Percentiles rank a stretch among this genome's conserved stretches.
These are phyloP conservation scores for Ophraella communa DNA, from an alignment of 2,888 invertebrate genomes.

Conservation along the genomic window DNA sequence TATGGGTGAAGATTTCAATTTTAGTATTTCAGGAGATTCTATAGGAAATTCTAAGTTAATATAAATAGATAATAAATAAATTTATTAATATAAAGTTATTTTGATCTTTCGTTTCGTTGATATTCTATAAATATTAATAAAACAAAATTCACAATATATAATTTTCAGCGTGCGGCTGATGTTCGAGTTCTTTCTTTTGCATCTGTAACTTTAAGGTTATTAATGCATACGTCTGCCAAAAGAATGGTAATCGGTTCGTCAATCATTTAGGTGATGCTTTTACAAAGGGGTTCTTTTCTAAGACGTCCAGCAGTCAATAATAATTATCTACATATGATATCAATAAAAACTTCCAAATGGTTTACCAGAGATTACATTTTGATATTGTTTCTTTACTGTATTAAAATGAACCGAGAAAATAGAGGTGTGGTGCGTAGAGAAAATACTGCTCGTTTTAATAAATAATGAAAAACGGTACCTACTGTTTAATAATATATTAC, in stretches of 20 bases:
- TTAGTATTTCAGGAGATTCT: no score
- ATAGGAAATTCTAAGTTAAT: no score
- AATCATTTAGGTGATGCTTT: constrained; percentile 23
- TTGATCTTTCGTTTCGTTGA: no score
- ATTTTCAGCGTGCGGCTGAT: no score
- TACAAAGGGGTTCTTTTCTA: constrained; percentile 19
- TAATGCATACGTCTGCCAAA: constrained; percentile 20
- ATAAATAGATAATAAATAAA: no score
- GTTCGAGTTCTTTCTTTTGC: no score
- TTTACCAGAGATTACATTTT: constrained; percentile 26
- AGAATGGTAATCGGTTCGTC: constrained; percentile 18
- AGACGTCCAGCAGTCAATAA: constrained; percentile 44
- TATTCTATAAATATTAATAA: no score
- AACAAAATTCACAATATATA: no score
- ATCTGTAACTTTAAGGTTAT: neutral
- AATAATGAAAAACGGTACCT: no score
- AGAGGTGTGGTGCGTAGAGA: constrained; percentile 14
- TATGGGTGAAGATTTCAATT: no score
- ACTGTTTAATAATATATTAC: no score
- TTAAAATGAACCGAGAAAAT: constrained; percentile 19
- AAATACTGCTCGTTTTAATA: neutral
- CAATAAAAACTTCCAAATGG: constrained; percentile 40
- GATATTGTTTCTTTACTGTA: constrained; percentile 28
- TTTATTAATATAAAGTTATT: no score
- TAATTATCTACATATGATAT: constrained; percentile 50